Conservation (phyloP, 2,888 invertebrate species). For the Apoda limacodes region DNA sequence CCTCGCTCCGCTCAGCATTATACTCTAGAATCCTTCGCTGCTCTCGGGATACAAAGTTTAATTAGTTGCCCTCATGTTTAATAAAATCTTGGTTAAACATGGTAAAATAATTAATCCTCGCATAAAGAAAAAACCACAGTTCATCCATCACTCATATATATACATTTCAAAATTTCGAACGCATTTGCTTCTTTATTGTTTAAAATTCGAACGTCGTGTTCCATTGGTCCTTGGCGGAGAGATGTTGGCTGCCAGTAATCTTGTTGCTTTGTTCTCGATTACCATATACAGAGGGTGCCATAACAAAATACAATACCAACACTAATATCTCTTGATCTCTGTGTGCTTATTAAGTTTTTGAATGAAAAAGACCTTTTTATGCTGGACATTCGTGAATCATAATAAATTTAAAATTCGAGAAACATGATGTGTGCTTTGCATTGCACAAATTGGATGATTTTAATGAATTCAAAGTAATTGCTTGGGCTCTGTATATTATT, state of each 20-base stretch:
- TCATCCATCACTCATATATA: conserved; percentile 18
- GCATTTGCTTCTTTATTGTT: conserved; percentile 24
- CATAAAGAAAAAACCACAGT: too few species aligned
- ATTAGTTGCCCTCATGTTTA: too few species aligned
- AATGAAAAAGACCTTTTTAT: too few species aligned
- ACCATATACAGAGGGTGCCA: conserved; percentile 16
- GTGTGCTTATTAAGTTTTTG: not conserved
- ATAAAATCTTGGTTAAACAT: too few species aligned
- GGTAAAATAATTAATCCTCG: too few species aligned
- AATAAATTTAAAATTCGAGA: not conserved
- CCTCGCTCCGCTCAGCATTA: too few species aligned
- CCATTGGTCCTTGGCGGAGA: conserved; percentile 28
- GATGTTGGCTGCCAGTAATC: conserved; percentile 18
- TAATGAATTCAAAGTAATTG: not conserved
- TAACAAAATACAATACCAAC: conserved; percentile 7
- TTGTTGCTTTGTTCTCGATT: conserved; percentile 19
- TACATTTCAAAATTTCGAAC: conserved; percentile 17
- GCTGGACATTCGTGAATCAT: not conserved
- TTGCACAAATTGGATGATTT: not conserved
- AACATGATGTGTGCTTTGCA: not conserved
- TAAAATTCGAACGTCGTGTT: conserved; percentile 27
- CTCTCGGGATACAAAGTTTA: too few species aligned
- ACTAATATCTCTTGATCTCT: not conserved
- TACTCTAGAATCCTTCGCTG: too few species aligned
- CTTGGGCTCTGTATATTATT: too few species aligned